Evolutionary conservation across 2,888 invertebrate genomes (phyloP).

Genomic region (Lepidochitona cinerea): DNA sequence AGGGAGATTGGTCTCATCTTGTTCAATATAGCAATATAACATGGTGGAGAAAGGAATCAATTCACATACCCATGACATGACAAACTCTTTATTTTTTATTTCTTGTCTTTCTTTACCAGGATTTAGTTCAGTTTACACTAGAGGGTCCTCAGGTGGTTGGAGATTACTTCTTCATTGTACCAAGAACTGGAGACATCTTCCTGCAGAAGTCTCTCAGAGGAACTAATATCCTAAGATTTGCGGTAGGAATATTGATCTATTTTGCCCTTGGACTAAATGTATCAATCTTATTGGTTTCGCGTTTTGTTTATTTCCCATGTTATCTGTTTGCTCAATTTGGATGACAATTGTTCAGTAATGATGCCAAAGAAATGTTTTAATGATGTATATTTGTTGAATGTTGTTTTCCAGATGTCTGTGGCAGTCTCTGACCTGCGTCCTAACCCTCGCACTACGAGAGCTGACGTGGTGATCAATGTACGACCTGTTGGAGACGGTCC

Average conservation of each 20-base stretch:
- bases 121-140: background rate
- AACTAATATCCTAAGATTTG: background rate
- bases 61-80: no score
- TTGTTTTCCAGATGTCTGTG: background rate
- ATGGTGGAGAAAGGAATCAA: no score
- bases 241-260: background rate
- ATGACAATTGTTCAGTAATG: no score
- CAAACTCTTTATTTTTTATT: no score
- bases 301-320: no score
- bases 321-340: no score
- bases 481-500: background rate
- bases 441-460: background rate
- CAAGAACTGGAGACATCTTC: constrained; percentile 32
- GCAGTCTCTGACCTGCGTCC: background rate
- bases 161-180: constrained; percentile 28
- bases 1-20: no score
- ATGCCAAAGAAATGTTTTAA: no score
- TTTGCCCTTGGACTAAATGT: no score
- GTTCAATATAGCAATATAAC: no score
- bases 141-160: background rate
- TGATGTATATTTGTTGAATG: no score
- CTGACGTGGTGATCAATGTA: background rate
- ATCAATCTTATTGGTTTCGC: no score
- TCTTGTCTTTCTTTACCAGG: background rate
- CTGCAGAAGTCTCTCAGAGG: background rate